These are phyloP conservation scores for Macrostomum lignano DNA, from an alignment of 1,140 invertebrate species.

Conservation along the genomic window DNA sequence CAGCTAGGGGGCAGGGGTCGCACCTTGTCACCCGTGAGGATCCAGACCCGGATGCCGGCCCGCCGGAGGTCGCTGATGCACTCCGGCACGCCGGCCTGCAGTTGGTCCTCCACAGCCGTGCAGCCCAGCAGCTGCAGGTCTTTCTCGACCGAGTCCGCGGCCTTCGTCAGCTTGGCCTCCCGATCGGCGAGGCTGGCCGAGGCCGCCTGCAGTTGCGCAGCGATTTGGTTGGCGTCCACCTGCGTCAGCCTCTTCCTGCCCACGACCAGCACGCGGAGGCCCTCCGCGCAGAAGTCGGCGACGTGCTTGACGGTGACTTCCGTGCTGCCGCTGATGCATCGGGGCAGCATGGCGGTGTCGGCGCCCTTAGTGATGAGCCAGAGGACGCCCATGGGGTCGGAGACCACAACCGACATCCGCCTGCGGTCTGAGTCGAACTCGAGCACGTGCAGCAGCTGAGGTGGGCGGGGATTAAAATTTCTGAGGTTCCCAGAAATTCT, in stretches of 20 bases:
- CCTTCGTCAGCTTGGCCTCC: slow-evolving; percentile 17
- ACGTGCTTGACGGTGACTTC: neutral
- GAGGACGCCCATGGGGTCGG: no score
- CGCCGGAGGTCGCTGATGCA: slow-evolving; percentile 39
- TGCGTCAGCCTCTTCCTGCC: slow-evolving; percentile 23
- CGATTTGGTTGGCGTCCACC: slow-evolving; percentile 18
- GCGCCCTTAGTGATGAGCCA: slow-evolving; percentile 41
- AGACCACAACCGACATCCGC: slow-evolving; percentile 35
- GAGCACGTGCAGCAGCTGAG: slow-evolving; percentile 17
- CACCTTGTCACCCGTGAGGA: no score
- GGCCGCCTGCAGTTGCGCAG: slow-evolving; percentile 20
- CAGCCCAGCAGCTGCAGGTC: slow-evolving; percentile 42
- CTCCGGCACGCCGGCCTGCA: slow-evolving; percentile 48
- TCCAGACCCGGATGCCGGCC: slow-evolving; percentile 46
- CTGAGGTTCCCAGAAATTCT: neutral
- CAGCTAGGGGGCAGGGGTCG: no score
- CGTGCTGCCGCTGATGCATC: neutral
- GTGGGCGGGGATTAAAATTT: slow-evolving; percentile 8
- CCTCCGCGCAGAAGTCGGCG: slow-evolving; percentile 11
- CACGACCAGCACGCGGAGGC: slow-evolving; percentile 34
- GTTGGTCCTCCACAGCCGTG: slow-evolving; percentile 50
- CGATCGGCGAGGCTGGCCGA: slow-evolving; percentile 28
- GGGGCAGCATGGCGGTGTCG: slow-evolving; percentile 38
- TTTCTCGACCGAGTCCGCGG: slow-evolving; percentile 33
- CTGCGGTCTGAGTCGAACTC: slow-evolving; percentile 35